A percentile compares a stretch with the other conserved stretches of the same genome.
These are phyloP conservation scores for Reticulitermes speratus DNA, from an alignment of 1,140 invertebrate genomes.

Conservation along the genomic window DNA sequence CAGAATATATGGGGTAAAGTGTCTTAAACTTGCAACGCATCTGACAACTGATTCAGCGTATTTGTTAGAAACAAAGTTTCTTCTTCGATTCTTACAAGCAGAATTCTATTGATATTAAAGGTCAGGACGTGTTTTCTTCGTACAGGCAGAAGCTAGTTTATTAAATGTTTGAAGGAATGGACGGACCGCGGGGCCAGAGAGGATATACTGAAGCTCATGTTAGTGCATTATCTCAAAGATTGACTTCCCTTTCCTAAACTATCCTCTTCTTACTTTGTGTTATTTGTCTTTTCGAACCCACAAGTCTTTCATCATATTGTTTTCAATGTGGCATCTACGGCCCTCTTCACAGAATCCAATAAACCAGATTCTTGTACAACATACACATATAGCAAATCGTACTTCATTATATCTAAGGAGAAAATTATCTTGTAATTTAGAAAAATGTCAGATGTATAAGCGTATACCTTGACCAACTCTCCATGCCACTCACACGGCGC, in stretches of 20 bases:
- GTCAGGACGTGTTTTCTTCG: conserved; percentile 7
- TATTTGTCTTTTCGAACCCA: not conserved
- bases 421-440: not conserved
- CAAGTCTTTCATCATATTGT: not conserved
- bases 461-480: no score
- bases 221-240: not conserved
- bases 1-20: not conserved
- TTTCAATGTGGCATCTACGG: not conserved
- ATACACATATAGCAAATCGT: not conserved
- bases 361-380: not conserved
- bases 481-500: no score
- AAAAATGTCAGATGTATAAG: not conserved
- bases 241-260: not conserved
- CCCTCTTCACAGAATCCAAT: not conserved
- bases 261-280: not conserved
- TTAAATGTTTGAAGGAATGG: not conserved
- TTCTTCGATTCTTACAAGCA: not conserved
- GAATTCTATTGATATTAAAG: conserved; percentile 8
- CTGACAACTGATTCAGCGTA: conserved; percentile 5
- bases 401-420: not conserved
- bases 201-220: not conserved
- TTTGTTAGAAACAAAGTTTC: not conserved
- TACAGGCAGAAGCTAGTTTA: not conserved
- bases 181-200: not conserved
- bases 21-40: not conserved